A percentile compares a stretch with the other conserved stretches of the same genome.
These are phyloP conservation scores for Scopus umbretta DNA, from an alignment of 2,113 vertebrate genomes.

Conservation along the genomic window DNA sequence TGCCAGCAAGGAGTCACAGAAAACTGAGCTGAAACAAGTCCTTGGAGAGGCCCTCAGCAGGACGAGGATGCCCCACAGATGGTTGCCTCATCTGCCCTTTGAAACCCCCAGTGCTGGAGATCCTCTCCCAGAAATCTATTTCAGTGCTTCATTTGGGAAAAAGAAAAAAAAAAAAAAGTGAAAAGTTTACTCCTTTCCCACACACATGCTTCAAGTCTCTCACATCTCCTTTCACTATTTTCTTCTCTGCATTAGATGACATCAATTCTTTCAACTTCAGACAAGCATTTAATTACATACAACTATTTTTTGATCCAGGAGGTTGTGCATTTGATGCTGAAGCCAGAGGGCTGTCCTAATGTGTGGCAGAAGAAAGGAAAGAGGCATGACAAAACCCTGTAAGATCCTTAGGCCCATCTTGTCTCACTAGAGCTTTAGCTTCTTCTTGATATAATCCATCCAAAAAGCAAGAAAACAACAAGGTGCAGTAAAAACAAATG, in stretches of 20 bases:
- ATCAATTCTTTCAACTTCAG: background rate
- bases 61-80: background rate
- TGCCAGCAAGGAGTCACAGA: background rate
- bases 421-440: background rate
- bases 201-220: background rate
- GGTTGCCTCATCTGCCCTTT: background rate
- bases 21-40: background rate
- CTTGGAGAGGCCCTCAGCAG: background rate
- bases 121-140: background rate
- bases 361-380: background rate
- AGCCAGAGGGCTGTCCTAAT: background rate
- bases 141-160: background rate
- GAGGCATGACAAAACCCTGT: rapidly evolving
- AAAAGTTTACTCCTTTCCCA: background rate
- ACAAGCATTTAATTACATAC: background rate
- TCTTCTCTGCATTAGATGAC: background rate
- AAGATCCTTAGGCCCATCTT: background rate
- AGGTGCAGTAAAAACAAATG: background rate
- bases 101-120: background rate
- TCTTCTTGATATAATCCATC: background rate
- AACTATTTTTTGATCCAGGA: background rate
- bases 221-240: background rate
- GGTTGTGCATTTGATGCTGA: background rate
- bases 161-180: no score
- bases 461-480: background rate